phyloP scores from a whole-genome alignment of 2,888 invertebrate genomes.

The Diarsia dahlii region DNA sequence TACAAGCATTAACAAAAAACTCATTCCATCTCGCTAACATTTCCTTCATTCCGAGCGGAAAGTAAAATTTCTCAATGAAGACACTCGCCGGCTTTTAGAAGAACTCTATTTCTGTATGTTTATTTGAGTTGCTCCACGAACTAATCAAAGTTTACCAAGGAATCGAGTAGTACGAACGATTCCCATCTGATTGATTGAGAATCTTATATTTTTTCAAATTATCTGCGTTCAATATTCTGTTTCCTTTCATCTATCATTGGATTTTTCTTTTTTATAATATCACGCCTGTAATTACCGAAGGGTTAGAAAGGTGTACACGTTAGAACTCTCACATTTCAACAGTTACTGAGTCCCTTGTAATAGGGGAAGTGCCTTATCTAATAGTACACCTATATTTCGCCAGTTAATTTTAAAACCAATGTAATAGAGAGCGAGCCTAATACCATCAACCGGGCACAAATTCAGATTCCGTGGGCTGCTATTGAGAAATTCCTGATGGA shows the following conservation, averaged over 20 bases:
- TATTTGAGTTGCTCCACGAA: slow-evolving; percentile 61
- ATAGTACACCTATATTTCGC: too few relatives aligned
- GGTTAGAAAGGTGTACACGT: too few relatives aligned
- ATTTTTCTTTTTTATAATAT: neutral
- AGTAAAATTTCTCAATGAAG: slow-evolving; percentile 62
- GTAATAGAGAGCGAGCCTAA: too few relatives aligned
- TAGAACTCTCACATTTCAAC: too few relatives aligned
- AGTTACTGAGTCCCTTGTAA: too few relatives aligned
- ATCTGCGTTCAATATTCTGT: slow-evolving; percentile 27
- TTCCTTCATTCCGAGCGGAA: slow-evolving; percentile 41
- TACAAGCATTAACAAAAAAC: slow-evolving; percentile 17
- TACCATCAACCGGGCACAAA: too few relatives aligned
- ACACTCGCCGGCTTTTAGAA: slow-evolving; percentile 39
- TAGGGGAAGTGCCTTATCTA: too few relatives aligned
- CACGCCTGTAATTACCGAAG: too few relatives aligned
- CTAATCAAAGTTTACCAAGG: slow-evolving; percentile 69
- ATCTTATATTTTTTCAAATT: slow-evolving; percentile 47
- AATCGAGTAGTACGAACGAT: slow-evolving; percentile 38
- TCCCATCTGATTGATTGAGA: slow-evolving; percentile 57
- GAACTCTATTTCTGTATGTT: slow-evolving; percentile 62
- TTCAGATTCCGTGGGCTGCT: too few relatives aligned
- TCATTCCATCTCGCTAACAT: slow-evolving; percentile 17
- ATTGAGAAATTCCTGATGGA: too few relatives aligned
- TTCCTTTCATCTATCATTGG: neutral
- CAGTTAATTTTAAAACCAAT: too few relatives aligned